These are phyloP conservation scores for Leptodactylus fuscus DNA, from an alignment of 2,113 vertebrate species.

Conservation along the genomic window DNA sequence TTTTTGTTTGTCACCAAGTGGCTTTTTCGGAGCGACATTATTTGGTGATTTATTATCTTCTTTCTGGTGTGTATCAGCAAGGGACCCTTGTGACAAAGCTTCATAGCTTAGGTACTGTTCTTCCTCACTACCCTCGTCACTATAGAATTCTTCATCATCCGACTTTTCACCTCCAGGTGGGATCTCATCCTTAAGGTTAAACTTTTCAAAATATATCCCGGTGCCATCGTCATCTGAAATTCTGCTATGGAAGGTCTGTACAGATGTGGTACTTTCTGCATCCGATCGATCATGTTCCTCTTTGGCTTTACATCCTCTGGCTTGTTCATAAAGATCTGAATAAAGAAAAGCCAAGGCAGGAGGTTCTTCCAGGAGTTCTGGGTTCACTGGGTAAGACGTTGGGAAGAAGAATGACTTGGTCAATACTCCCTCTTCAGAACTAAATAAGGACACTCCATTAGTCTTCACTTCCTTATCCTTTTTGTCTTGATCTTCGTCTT, in stretches of 20 bases:
- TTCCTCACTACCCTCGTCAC: constrained; percentile 18
- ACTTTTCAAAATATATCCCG: constrained; percentile 92
- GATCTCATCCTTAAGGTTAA: constrained; percentile 88
- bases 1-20: not conserved
- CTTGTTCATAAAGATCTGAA: constrained; percentile 89
- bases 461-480: constrained; percentile 66
- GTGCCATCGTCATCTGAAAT: constrained; percentile 85
- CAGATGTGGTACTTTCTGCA: constrained; percentile 81
- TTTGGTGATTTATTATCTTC: not conserved
- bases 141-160: constrained; percentile 19
- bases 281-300: constrained; percentile 82
- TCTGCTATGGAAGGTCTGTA: constrained; percentile 79
- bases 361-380: constrained; percentile 86
- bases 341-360: constrained; percentile 91
- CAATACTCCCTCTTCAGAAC: constrained; percentile 80
- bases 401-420: constrained; percentile 82
- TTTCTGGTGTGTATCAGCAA: not conserved
- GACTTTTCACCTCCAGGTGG: constrained; percentile 60
- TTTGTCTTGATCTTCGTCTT: constrained; percentile 59
- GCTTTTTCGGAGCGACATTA: not conserved
- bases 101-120: constrained; percentile 23
- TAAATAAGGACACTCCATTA: constrained; percentile 82
- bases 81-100: not conserved
- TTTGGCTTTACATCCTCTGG: constrained; percentile 77
- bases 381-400: constrained; percentile 84